phyloP scores from a whole-genome alignment of 2,888 invertebrate species.

The Phyllotreta striolata region DNA sequence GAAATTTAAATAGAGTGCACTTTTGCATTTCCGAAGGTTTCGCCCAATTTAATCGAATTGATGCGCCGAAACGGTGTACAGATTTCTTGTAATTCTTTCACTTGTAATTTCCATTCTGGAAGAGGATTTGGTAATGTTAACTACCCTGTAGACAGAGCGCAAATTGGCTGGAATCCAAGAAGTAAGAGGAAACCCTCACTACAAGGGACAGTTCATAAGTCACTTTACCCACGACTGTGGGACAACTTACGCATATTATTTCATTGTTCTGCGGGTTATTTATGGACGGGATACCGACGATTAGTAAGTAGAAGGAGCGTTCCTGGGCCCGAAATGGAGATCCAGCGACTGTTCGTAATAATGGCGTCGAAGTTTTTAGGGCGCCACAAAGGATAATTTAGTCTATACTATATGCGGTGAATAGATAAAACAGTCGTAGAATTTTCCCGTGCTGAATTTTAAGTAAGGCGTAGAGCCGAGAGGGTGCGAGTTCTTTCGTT shows the following conservation, averaged over 20 bases:
- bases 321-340: slow-evolving; percentile 4
- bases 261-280: slow-evolving; percentile 7
- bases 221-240: not conserved
- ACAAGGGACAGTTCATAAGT: slow-evolving; percentile 11
- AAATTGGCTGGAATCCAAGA: too few relatives aligned
- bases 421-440: slow-evolving; percentile 5
- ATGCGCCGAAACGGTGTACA: too few relatives aligned
- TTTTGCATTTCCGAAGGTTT: too few relatives aligned
- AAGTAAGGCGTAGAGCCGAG: slow-evolving; percentile 2
- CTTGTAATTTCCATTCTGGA: too few relatives aligned
- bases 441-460: slow-evolving; percentile 4
- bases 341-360: slow-evolving; percentile 3
- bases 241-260: slow-evolving; percentile 11
- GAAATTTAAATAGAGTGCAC: too few relatives aligned
- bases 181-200: not conserved
- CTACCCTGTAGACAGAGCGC: too few relatives aligned
- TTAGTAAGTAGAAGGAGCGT: not conserved
- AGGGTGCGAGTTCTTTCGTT: not conserved
- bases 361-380: slow-evolving; percentile 12
- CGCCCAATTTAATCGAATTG: too few relatives aligned
- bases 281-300: slow-evolving; percentile 7
- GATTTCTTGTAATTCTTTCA: too few relatives aligned
- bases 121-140: too few relatives aligned
- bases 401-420: not conserved
- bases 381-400: slow-evolving; percentile 14